phyloP scores from a whole-genome alignment of 1,140 invertebrate genomes.

The Drosophila sechellia region DNA sequence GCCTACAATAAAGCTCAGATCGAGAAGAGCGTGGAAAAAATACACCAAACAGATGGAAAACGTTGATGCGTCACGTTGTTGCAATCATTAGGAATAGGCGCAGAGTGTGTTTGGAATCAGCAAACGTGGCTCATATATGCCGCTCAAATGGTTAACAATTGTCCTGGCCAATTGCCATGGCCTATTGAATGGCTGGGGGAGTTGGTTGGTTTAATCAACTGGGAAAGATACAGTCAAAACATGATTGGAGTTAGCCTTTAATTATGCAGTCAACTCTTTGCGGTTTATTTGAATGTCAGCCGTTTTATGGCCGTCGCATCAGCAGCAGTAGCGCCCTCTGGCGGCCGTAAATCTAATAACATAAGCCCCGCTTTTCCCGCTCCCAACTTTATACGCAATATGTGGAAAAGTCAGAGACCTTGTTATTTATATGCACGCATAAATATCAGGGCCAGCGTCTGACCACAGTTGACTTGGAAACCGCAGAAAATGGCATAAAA shows the following conservation, averaged over 20 bases:
- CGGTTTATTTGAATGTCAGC: slow-evolving; percentile 71
- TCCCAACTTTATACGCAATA: slow-evolving; percentile 10
- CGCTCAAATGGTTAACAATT: slow-evolving; percentile 63
- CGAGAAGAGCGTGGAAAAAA: slow-evolving; percentile 28
- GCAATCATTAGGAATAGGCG: slow-evolving; percentile 64
- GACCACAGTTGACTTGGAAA: slow-evolving; percentile 76
- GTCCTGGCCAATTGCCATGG: slow-evolving; percentile 61
- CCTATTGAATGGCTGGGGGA: slow-evolving; percentile 18
- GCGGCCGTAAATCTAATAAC: slow-evolving; percentile 73
- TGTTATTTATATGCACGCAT: slow-evolving; percentile 78
- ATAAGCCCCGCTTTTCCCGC: slow-evolving; percentile 45
- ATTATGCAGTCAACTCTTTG: slow-evolving; percentile 80
- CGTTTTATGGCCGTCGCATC: slow-evolving; percentile 58
- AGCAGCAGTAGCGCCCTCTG: slow-evolving; percentile 19
- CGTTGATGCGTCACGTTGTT: slow-evolving; percentile 67
- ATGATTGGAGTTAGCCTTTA: slow-evolving; percentile 26
- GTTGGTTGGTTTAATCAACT: slow-evolving; percentile 62
- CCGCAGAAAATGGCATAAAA: slow-evolving; percentile 81
- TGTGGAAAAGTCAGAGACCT: slow-evolving; percentile 27
- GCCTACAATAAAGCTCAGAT: slow-evolving; percentile 58
- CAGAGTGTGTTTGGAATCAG: slow-evolving; percentile 55
- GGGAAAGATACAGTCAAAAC: too few species aligned
- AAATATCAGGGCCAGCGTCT: slow-evolving; percentile 69
- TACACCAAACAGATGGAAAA: slow-evolving; percentile 25
- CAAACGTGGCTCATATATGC: slow-evolving; percentile 53